Evolutionary conservation across 2,888 invertebrate species (phyloP).

Genomic region (Liodrosophila aerea): DNA sequence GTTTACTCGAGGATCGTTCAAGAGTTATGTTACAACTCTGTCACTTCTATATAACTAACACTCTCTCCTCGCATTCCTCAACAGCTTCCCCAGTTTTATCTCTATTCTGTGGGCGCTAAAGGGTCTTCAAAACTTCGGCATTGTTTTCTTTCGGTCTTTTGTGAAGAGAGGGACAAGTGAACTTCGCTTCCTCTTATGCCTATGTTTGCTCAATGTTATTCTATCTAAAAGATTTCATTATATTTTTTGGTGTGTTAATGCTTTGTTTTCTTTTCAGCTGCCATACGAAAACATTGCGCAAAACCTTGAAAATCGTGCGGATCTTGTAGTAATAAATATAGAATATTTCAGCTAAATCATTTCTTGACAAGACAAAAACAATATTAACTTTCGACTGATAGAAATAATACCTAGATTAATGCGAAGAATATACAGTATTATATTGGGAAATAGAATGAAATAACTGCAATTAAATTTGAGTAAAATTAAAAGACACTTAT

Average conservation of each 20-base stretch:
- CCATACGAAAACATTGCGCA: conserved; percentile 29
- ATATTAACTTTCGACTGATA: neutral
- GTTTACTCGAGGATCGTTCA: conserved; percentile 21
- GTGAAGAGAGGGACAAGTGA: conserved; percentile 19
- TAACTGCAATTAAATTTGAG: no score
- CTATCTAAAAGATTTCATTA: conserved; percentile 13
- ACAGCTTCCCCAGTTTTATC: neutral
- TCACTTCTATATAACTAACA: conserved; percentile 17
- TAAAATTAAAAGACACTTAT: no score
- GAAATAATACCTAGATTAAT: neutral
- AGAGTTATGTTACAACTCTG: conserved; percentile 29
- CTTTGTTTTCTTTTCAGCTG: conserved; percentile 1
- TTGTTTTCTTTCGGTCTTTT: conserved; percentile 23
- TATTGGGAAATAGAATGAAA: neutral
- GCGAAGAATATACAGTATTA: no score
- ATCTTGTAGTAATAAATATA: conserved; percentile 19
- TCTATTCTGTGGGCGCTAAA: conserved; percentile 27
- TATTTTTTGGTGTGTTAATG: neutral
- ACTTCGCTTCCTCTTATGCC: conserved; percentile 9
- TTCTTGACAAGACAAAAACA: conserved; percentile 6
- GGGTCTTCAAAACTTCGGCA: conserved; percentile 17
- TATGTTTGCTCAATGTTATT: conserved; percentile 18
- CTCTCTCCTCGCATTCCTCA: conserved; percentile 1
- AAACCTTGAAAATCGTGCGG: conserved; percentile 30
- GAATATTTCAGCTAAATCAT: conserved; percentile 12